Evolutionary conservation across 1,140 invertebrate genomes (phyloP), one percentile per base, ranked within the genome.

Genomic region (Drosophila tsacasi): DNA sequence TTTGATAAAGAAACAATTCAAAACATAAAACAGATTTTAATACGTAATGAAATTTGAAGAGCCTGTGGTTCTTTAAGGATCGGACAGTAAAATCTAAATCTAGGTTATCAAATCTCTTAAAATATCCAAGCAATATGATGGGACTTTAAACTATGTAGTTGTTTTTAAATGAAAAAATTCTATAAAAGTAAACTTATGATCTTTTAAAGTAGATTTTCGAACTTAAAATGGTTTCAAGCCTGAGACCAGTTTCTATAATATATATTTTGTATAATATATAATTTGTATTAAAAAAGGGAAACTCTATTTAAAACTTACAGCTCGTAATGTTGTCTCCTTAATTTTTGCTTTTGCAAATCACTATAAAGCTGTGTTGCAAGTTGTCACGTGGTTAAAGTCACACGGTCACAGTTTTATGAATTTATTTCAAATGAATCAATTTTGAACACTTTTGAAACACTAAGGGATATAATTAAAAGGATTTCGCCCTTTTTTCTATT

Each of bases 401-500:
- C 50, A n/a, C 27, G 30, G 54, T 55, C 54, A 55, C 54, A 55
- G 58, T 35, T 71, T 72, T 39, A 0, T 13, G 49, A 32, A 39
- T 67, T 32, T 55, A 15, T 37, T 42, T 39, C 35, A 39, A 39
- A 37, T 39, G 9, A 39, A 37, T 64, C 63, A 25, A 55, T 64
- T 75, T 75, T 75, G 69, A 75, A 75, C 69, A 75, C 72, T 75
- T 75, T 75, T 75, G 72, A 75, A 75, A 75, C 72, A 75, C 72
- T 68, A 15, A 75, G 49, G 71, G 71, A 37, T 75, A 37, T 46
- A 52, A 47, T 61, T 72, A 9, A 0, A 37, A 37, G 37, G 39
- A 68, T 69, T 54, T 54, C 21, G 32, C 5, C n/a, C 49, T 60
- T 59, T 55, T 23, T 44, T 52, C 4, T 35, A 42, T 68, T 76